Evolutionary conservation across 2,113 vertebrate species (phyloP), one percentile per base, ranked within the genome.

Genomic region (Apodemus speciosus): DNA sequence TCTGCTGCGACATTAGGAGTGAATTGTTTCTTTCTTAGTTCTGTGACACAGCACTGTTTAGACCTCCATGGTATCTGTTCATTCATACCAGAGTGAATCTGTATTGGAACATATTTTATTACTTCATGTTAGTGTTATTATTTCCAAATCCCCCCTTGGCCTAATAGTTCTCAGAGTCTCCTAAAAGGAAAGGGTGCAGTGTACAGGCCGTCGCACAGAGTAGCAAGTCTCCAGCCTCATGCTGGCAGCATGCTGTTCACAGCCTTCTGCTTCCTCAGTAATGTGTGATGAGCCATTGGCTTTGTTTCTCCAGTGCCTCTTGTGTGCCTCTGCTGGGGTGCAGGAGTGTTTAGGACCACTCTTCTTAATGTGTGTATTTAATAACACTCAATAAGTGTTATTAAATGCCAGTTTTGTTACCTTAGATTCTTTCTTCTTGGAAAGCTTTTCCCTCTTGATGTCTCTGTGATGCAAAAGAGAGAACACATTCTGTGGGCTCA

Each of bases 21-120:
- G 14, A 51, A 16, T 62, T 58, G 35, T 53, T 88, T 85, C 3
- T 4, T 64, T 66, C 85, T 93, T 62, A 46, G 13, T 85, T 88
- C n/a, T 68, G 9, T 76, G 51, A 89, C 30, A 43, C 20, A 43
- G 7, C 35, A 15, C 10, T 49, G 1, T 25, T 49, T 46, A 83
- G 72, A 89, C 27, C 30, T 92, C 46, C 84, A 40, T 79, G 23
- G 15, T 25, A 46, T 83, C 93, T 77, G 35, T 88, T n/a, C 9
- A 86, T 46, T 73, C 58, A 35, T 20, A 4, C 9, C 46, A 49
- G 32, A 40, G 56, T 81, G 4, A 46, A n/a, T 85, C 13, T 92
- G 43, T 21, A 3, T 72, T 35, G 71, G 5, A 43, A 32, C 35
- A 62, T 32, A 72, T 53, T 40, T 23, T 62, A 0, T 43, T 27